A percentile compares a stretch with the other conserved stretches of the same genome.
phyloP scores from a whole-genome alignment of 2,888 invertebrate genomes.

The Biston stratarius region DNA sequence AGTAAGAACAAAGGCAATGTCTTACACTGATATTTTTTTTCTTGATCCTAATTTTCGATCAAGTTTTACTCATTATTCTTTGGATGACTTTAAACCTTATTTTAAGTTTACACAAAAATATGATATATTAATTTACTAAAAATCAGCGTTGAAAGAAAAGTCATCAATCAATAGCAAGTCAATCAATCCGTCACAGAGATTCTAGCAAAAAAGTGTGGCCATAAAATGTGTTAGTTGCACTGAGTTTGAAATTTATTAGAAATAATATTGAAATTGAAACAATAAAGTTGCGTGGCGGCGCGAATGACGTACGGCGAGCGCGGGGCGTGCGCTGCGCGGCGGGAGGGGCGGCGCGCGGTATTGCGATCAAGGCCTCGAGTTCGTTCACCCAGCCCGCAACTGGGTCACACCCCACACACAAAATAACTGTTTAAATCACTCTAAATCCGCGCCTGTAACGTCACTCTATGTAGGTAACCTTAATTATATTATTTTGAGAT shows the following conservation, averaged over 20 bases:
- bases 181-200: slow-evolving; percentile 45
- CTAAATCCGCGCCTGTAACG: slow-evolving; percentile 80
- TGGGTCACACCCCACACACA: slow-evolving; percentile 79
- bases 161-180: slow-evolving; percentile 13
- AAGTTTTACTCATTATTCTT: not conserved
- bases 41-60: not conserved
- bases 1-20: not conserved
- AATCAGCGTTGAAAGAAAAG: slow-evolving; percentile 14
- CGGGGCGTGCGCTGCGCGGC: slow-evolving; percentile 48
- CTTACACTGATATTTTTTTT: not conserved
- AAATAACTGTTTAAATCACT: slow-evolving; percentile 79
- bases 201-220: slow-evolving; percentile 44
- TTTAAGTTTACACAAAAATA: too few species aligned
- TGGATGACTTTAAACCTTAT: not conserved
- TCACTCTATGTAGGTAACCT: slow-evolving; percentile 68
- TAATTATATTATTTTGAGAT: slow-evolving; percentile 53
- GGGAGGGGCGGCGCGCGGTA: slow-evolving; percentile 64
- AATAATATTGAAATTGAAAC: slow-evolving; percentile 62
- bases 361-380: slow-evolving; percentile 86
- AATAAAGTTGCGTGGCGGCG: slow-evolving; percentile 61
- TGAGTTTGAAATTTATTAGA: slow-evolving; percentile 53
- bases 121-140: not conserved
- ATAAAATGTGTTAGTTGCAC: slow-evolving; percentile 51
- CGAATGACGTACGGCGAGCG: slow-evolving; percentile 63
- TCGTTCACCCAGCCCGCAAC: slow-evolving; percentile 82